Evolutionary conservation across 2,797 vertebrate genomes (phyloP).

Genomic region (Rhyacichthys aspro): DNA sequence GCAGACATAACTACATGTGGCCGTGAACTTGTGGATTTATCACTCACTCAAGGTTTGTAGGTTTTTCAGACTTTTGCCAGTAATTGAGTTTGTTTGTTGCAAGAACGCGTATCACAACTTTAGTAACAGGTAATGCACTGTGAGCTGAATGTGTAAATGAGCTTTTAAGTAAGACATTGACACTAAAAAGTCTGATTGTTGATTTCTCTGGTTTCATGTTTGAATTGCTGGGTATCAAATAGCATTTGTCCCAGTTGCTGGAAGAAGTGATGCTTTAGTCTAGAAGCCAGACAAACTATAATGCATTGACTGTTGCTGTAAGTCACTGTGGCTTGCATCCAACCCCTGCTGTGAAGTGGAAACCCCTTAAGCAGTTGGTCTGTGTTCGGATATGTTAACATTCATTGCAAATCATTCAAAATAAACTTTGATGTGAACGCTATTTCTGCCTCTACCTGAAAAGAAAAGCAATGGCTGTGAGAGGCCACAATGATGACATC

Average conservation of each 20-base stretch:
- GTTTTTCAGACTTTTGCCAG: constrained; percentile 19
- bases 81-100: not conserved
- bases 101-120: not conserved
- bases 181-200: no score
- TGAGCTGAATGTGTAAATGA: no score
- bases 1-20: constrained; percentile 46
- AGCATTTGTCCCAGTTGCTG: constrained; percentile 7
- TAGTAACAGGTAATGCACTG: no score
- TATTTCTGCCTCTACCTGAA: constrained; percentile 3
- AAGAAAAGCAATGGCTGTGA: not conserved
- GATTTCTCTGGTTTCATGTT: no score
- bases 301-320: constrained; percentile 39
- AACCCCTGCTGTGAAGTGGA: constrained; percentile 31
- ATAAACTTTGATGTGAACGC: not conserved
- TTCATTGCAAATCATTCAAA: constrained; percentile 18
- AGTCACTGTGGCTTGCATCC: constrained; percentile 36
- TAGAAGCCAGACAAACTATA: constrained; percentile 25
- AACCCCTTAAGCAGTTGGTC: constrained; percentile 14
- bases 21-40: constrained; percentile 58
- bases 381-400: constrained; percentile 8
- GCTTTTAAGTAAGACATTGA: no score
- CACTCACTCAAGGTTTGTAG: constrained; percentile 72
- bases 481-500: constrained; percentile 51
- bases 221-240: no score
- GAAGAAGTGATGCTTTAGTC: constrained; percentile 32